phyloP scores from a whole-genome alignment of 2,797 vertebrate species.

The Diglossa cyanea region DNA sequence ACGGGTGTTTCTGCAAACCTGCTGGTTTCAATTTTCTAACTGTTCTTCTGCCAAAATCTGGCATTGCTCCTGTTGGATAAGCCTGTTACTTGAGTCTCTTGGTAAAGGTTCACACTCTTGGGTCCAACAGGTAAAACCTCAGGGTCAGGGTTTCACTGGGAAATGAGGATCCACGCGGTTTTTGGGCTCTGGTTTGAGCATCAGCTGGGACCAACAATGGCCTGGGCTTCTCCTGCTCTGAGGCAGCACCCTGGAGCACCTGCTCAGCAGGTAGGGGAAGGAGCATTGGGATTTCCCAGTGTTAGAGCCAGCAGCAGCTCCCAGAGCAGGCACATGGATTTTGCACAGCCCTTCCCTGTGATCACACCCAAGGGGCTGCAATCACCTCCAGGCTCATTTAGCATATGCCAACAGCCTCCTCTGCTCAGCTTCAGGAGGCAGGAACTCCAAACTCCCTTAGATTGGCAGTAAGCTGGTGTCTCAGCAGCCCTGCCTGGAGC shows the following conservation, averaged over 20 bases:
- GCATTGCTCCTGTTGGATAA: background rate
- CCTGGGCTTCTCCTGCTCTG: background rate
- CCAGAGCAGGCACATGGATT: background rate
- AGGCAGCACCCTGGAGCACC: background rate
- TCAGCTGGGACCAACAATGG: accelerated
- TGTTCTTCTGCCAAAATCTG: background rate
- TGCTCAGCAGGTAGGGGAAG: background rate
- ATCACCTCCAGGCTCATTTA: accelerated
- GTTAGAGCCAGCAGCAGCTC: background rate
- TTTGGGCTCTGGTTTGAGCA: background rate
- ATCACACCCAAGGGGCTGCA: background rate
- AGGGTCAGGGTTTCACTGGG: background rate
- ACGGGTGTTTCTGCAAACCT: background rate
- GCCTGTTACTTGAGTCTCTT: background rate
- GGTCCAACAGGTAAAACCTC: accelerated
- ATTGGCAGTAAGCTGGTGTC: background rate
- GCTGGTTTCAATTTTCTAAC: background rate
- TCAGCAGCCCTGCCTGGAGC: background rate
- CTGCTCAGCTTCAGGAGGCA: background rate
- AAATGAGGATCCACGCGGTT: accelerated
- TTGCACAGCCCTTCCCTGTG: background rate
- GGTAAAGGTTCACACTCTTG: accelerated
- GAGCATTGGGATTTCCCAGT: background rate
- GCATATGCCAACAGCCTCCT: background rate
- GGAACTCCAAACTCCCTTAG: background rate